Evolutionary conservation across 2,113 vertebrate genomes (phyloP), one percentile per base, ranked within the genome.

Genomic region (Perca schrenkii): DNA sequence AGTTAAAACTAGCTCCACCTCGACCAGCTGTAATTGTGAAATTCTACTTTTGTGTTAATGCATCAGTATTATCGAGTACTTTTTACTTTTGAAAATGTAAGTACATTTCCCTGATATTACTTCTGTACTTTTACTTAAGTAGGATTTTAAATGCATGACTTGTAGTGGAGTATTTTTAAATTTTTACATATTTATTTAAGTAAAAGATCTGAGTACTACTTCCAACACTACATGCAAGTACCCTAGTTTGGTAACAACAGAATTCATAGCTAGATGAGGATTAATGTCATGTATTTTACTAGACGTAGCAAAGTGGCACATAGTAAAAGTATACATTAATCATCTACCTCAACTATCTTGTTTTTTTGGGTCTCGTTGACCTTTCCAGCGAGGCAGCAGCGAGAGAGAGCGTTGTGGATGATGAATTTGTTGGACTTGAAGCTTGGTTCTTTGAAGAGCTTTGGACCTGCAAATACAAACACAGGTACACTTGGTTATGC

Each of bases 381-480:
- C 77, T 96, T 97, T 63, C 97, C 97, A 0, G 97, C 97, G 47
- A 98, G 95, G 85, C 97, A 98, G 94, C 97, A 98, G 86, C 96
- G 97, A 1, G 97, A 96, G 16, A 98, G 94, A 8, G 97, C 97
- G 0, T 96, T 98, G 91, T 98, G 96, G 77, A 98, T 97, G 86
- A 98, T 98, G 86, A 96, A 97, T 86, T 98, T 98, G 93, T 98
- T 98, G 66, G 97, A 98, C 87, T 97, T 98, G 71, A 97, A 97
- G 53, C 97, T 98, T 6, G 97, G 97, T 83, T 98, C 97, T 85
- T 97, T 98, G 73, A 97, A 98, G 34, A 98, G 95, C 70, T 96
- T 96, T 0, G 96, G 97, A 60, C 97, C 97, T 98, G 71, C 4
- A 81, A 62, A 63, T 1, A 74, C 14, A 56, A 81, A 82, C 40